phyloP scores from a whole-genome alignment of 2,797 vertebrate species.

The Tenualosa ilisha region DNA sequence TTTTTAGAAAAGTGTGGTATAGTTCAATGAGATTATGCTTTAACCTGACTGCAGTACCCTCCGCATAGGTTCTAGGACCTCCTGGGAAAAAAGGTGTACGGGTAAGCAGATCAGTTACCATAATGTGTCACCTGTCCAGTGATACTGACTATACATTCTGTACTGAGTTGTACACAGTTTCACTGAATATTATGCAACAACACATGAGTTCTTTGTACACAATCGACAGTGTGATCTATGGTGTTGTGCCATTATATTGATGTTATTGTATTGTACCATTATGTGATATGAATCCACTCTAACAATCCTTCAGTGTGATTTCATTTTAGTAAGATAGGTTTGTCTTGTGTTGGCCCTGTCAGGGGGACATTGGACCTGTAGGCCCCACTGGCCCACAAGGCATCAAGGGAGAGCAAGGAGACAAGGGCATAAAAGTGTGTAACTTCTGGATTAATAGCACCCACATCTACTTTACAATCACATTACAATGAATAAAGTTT shows the following conservation, averaged over 20 bases:
- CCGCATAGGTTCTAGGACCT: constrained; percentile 81
- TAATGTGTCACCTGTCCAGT: constrained; percentile 39
- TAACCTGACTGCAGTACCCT: constrained; percentile 24
- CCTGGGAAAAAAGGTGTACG: constrained; percentile 83
- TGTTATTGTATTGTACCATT: not conserved
- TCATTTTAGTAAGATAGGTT: not conserved
- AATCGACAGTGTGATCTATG: constrained; percentile 34
- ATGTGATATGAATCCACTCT: not conserved
- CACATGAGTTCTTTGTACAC: constrained; percentile 28
- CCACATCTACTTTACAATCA: not conserved
- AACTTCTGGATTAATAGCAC: no score
- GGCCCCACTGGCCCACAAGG: constrained; percentile 79
- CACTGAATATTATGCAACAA: constrained; percentile 45
- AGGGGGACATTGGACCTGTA: constrained; percentile 83
- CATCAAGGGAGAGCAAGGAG: constrained; percentile 78
- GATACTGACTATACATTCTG: constrained; percentile 28
- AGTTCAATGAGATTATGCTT: constrained; percentile 21
- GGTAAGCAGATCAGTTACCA: constrained; percentile 68
- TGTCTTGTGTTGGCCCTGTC: constrained; percentile 18
- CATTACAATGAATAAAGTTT: not conserved
- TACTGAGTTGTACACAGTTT: constrained; percentile 59
- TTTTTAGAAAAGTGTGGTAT: no score
- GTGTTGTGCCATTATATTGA: no score
- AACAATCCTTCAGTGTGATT: not conserved
- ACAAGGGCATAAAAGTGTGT: constrained; percentile 86